phyloP scores from a whole-genome alignment of 2,113 vertebrate genomes.

The Campylomormyrus tamandua region DNA sequence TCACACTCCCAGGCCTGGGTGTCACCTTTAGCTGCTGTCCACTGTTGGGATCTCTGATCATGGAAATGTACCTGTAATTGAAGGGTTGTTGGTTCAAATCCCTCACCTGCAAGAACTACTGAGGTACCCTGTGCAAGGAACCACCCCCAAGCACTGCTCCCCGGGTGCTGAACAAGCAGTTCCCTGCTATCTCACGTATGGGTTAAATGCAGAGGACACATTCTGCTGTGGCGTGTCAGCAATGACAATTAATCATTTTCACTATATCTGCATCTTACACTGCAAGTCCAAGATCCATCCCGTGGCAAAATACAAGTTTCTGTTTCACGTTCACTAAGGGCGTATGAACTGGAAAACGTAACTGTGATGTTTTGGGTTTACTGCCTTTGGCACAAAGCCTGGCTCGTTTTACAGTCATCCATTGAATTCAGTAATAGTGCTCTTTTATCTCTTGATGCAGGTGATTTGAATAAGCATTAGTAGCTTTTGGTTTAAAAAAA shows the following conservation, averaged over 20 bases:
- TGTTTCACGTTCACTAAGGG: not conserved
- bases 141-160: not conserved
- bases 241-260: not conserved
- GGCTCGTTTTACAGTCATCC: not conserved
- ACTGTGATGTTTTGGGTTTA: not conserved
- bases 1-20: not conserved
- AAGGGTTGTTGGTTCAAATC: not conserved
- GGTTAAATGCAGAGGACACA: not conserved
- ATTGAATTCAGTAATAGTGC: not conserved
- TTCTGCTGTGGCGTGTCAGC: not conserved
- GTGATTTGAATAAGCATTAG: not conserved
- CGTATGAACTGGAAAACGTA: not conserved
- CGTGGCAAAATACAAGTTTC: not conserved
- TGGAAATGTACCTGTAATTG: not conserved
- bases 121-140: too few relatives aligned
- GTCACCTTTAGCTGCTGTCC: not conserved
- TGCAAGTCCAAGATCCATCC: not conserved
- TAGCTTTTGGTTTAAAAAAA: not conserved
- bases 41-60: not conserved
- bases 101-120: not conserved
- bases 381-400: not conserved
- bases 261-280: too few relatives aligned
- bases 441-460: not conserved
- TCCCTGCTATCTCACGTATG: not conserved
- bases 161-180: not conserved